Evolutionary conservation across 2,113 vertebrate genomes (phyloP).

Genomic region (Atractosteus spatula): DNA sequence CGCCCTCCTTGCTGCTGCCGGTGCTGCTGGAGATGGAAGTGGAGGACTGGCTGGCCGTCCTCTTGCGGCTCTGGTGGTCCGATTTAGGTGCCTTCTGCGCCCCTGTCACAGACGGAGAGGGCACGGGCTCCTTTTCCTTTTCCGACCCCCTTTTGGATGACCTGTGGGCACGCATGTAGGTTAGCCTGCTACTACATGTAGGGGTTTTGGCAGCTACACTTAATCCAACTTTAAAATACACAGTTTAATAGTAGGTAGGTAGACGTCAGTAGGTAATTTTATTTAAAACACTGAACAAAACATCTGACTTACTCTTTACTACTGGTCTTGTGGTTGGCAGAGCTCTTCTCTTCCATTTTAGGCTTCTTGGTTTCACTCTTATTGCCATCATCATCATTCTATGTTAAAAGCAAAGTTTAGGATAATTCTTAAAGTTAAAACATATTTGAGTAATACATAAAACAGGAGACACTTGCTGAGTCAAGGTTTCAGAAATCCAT

Average conservation of each 20-base stretch:
- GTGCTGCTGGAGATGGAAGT: constrained; percentile 78
- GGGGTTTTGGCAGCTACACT: too few relatives aligned
- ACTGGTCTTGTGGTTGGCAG: constrained; percentile 82
- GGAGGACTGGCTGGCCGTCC: constrained; percentile 88
- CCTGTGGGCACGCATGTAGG: constrained; percentile 33
- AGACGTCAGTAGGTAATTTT: too few relatives aligned
- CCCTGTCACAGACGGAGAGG: constrained; percentile 80
- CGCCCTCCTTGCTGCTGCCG: constrained; percentile 75
- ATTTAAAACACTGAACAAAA: not conserved
- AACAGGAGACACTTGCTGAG: not conserved
- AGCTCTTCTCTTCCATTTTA: constrained; percentile 84
- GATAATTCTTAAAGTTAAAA: not conserved
- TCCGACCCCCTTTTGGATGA: constrained; percentile 80
- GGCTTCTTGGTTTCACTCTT: constrained; percentile 87
- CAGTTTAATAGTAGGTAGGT: not conserved
- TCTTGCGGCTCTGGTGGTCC: constrained; percentile 85
- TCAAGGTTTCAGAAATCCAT: not conserved
- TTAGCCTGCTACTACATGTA: not conserved
- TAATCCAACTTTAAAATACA: not conserved
- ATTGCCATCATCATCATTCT: constrained; percentile 86
- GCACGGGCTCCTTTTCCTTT: constrained; percentile 88
- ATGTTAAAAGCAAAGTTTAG: constrained; percentile 7
- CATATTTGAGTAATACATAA: not conserved
- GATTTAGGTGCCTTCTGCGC: constrained; percentile 82
- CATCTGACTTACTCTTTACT: constrained; percentile 83